Conservation (phyloP, 2,113 vertebrate genomes). For the Phasianus colchicus region DNA sequence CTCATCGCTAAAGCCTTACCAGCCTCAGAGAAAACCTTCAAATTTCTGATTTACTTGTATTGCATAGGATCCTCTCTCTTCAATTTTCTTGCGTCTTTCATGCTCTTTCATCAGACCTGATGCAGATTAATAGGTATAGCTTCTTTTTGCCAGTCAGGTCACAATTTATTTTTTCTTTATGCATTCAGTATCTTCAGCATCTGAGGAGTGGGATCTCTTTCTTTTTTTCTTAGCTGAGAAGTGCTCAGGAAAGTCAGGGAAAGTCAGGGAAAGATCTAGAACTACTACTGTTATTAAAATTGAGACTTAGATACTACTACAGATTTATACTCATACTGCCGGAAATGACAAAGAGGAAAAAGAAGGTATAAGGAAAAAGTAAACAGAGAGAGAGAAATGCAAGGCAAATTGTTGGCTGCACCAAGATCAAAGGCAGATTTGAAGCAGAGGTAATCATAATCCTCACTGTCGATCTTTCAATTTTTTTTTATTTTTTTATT, state of each 20-base stretch:
- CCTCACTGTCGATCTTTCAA: neutral
- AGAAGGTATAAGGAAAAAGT: neutral
- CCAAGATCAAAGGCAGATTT: neutral
- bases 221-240: neutral
- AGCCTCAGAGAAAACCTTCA: neutral
- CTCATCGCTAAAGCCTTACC: neutral
- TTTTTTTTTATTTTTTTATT: neutral
- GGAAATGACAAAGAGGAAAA: neutral
- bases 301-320: neutral
- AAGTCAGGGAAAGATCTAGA: neutral
- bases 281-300: neutral
- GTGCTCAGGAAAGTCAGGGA: neutral
- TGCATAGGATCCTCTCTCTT: neutral
- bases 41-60: accelerated
- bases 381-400: neutral
- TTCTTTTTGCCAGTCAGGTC: neutral
- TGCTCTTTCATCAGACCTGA: neutral
- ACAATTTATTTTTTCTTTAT: neutral
- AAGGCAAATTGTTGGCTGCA: neutral
- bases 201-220: neutral
- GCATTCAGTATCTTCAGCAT: neutral
- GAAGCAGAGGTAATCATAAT: neutral
- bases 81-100: neutral
- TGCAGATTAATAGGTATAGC: neutral
- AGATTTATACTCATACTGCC: neutral